Percentiles rank a stretch among this genome's conserved stretches.
Conservation (phyloP, 1,140 invertebrate genomes). For the Anadara kagoshimensis region DNA sequence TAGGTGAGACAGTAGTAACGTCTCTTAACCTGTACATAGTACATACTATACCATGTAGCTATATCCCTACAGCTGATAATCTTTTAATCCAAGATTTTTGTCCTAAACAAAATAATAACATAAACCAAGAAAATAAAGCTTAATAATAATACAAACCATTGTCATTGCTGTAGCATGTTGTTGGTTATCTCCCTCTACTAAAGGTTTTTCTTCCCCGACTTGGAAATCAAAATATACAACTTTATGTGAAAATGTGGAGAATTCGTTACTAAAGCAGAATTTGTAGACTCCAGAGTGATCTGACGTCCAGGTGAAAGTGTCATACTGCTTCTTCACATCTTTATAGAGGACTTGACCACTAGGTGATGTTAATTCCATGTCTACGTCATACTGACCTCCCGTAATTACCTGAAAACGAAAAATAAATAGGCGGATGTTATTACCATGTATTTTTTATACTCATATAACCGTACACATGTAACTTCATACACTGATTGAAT, state of each 20-base stretch:
- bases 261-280: conserved; percentile 99
- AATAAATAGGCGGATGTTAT: too few species aligned
- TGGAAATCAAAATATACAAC: conserved; percentile 99
- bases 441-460: too few species aligned
- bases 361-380: conserved; percentile 92
- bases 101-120: background rate
- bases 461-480: too few species aligned
- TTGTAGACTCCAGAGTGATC: conserved; percentile 84
- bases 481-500: too few species aligned
- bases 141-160: conserved; percentile 82
- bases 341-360: conserved; percentile 92
- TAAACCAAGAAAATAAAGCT: background rate
- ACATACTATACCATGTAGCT: too few species aligned
- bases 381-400: conserved; percentile 99
- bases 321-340: conserved; percentile 94
- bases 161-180: conserved; percentile 95
- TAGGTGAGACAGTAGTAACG: too few species aligned
- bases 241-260: conserved; percentile 99
- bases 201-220: conserved; percentile 91
- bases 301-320: conserved; percentile 91
- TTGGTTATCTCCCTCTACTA: conserved; percentile 82
- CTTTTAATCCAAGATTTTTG: background rate
- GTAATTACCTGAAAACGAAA: conserved; percentile 89
- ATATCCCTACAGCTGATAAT: too few species aligned
- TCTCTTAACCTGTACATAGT: too few species aligned